phyloP scores from a whole-genome alignment of 2,888 invertebrate species.

The Pheosia gnoma region DNA sequence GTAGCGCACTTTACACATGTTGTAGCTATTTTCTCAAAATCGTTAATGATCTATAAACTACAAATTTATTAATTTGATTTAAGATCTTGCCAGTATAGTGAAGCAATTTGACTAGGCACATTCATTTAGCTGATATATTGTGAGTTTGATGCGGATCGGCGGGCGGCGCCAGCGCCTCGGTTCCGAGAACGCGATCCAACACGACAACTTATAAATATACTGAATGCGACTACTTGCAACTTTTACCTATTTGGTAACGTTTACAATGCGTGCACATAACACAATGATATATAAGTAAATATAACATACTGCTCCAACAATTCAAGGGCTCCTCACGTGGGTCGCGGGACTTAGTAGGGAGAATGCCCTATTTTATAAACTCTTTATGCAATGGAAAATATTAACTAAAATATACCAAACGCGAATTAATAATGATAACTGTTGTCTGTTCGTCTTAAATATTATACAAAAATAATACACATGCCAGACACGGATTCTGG shows the following conservation, averaged over 20 bases:
- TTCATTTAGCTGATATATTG: constrained; percentile 42
- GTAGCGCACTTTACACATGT: no score
- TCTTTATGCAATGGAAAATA: no score
- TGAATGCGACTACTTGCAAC: constrained; percentile 81
- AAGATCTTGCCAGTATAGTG: neutral
- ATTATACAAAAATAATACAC: no score
- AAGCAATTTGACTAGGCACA: constrained; percentile 24
- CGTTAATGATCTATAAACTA: no score
- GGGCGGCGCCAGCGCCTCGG: constrained; percentile 65
- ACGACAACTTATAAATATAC: constrained; percentile 16
- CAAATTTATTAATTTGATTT: no score
- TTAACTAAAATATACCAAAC: no score
- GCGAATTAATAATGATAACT: no score
- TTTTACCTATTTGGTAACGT: constrained; percentile 81
- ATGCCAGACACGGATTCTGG: neutral
- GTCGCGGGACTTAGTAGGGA: constrained; percentile 29
- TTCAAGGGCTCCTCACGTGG: constrained; percentile 35
- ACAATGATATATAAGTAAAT: constrained; percentile 47
- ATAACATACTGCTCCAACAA: constrained; percentile 60
- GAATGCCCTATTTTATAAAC: neutral
- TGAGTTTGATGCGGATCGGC: constrained; percentile 45
- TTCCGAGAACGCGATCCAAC: constrained; percentile 66
- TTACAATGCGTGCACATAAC: constrained; percentile 74
- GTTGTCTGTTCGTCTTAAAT: no score
- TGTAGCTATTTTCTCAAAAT: no score